Evolutionary conservation across 2,797 vertebrate genomes (phyloP), one percentile per base, ranked within the genome.

Genomic region (Cyclura pinguis): DNA sequence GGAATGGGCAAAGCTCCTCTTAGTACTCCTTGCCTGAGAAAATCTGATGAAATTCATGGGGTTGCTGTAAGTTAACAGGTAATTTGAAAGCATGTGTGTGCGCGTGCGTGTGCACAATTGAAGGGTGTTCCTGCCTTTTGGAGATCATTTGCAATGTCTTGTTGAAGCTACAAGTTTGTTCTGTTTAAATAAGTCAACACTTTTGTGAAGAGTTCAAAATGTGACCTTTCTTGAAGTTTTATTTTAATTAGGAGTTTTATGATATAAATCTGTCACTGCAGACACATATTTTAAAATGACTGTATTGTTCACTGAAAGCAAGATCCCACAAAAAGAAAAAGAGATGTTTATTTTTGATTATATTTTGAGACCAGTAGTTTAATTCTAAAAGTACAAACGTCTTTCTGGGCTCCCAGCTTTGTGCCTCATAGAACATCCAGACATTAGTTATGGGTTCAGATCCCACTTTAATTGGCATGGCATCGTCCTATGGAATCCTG

Each of bases 261-360:
- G 64, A 64, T 92, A 42, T 93, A 69, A 32, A 73, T 74, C 0
- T 14, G 35, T 90, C 93, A 50, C 86, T 89, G 80, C 92, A 93
- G 92, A 64, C 72, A 88, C 90, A 82, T 89, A 85, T 91, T 93
- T 95, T 95, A 94, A 90, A 95, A 93, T 96, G 93, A 96, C 95
- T 96, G 96, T 55, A n/a, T 47, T 32, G 42, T 69, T 14, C 50
- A n/a, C n/a, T 80, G 80, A 82, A 83, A 57, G 22, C 38, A 12
- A 80, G n/a, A 82, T 83, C 38, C 12, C 14, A 29, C 67, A 38
- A 67, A 67, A 59, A 29, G 27, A 67, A 67, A 38, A 22, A 62
- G 52, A 81, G 24, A 59, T 81, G 10, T 57, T 52, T 80, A 14
- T 52, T 52, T 52, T 27, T 6, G 4, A 80, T 13, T 52, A 80